phyloP scores from a whole-genome alignment of 2,113 vertebrate genomes.

The Mus spicilegus region DNA sequence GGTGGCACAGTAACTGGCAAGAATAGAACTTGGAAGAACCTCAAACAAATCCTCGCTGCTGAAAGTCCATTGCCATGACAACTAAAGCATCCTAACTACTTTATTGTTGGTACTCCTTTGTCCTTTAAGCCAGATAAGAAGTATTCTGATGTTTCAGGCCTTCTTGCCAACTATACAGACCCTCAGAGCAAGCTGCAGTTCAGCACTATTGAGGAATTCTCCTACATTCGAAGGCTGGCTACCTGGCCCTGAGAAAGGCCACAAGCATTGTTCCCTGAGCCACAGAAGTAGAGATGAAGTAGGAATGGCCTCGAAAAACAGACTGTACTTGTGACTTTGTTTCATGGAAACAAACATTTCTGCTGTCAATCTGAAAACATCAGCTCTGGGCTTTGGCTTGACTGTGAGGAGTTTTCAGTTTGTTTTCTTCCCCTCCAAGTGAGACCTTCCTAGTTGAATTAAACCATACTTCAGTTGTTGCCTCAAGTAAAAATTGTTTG shows the following conservation, averaged over 20 bases:
- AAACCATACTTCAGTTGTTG: conserved; percentile 76
- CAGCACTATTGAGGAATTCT: conserved; percentile 96
- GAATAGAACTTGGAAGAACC: conserved; percentile 99
- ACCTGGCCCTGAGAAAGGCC: conserved; percentile 96
- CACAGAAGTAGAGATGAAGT: background rate
- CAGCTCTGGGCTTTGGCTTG: conserved; percentile 71
- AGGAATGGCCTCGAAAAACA: conserved; percentile 15
- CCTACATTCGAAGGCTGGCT: conserved; percentile 97
- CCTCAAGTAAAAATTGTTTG: conserved; percentile 70
- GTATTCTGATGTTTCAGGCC: too few species aligned
- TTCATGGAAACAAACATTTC: conserved; percentile 71
- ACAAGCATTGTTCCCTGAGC: conserved; percentile 95
- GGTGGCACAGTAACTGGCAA: conserved; percentile 97
- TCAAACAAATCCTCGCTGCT: conserved; percentile 97
- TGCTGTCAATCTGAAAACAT: conserved; percentile 74
- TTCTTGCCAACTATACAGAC: conserved; percentile 94
- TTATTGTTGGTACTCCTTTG: too few species aligned
- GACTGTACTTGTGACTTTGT: conserved; percentile 46
- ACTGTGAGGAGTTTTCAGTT: conserved; percentile 14
- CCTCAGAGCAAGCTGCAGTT: conserved; percentile 98
- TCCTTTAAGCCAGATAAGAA: too few species aligned
- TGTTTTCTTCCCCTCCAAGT: background rate
- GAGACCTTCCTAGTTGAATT: conserved; percentile 71
- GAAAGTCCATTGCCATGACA: conserved; percentile 97
- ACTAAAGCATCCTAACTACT: conserved; percentile 93